Evolutionary conservation across 2,888 invertebrate species (phyloP).

Genomic region (Noctua fimbriata): DNA sequence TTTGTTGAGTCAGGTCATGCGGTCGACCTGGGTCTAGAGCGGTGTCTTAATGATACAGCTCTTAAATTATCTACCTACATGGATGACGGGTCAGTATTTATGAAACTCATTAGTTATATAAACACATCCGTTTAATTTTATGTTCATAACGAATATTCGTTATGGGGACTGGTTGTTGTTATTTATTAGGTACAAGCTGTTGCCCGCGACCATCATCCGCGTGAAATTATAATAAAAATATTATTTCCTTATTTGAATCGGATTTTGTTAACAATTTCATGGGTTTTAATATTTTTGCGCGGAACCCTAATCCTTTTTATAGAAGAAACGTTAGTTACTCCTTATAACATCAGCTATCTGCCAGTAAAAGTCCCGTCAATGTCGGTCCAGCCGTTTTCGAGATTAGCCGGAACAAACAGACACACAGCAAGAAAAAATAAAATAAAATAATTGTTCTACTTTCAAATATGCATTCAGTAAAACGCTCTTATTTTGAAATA

Average conservation of each 20-base stretch:
- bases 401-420: too few relatives aligned
- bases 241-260: too few relatives aligned
- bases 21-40: conserved; percentile 18
- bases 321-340: not conserved
- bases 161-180: not conserved
- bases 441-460: too few relatives aligned
- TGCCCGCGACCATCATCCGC: not conserved
- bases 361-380: not conserved
- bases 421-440: too few relatives aligned
- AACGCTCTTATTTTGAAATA: too few relatives aligned
- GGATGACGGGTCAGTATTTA: conserved; percentile 26
- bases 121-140: not conserved
- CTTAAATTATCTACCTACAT: conserved; percentile 22
- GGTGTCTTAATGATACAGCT: conserved; percentile 32
- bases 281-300: too few relatives aligned
- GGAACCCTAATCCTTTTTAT: too few relatives aligned
- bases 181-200: not conserved
- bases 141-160: not conserved
- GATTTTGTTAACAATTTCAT: too few relatives aligned
- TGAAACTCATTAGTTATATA: conserved; percentile 24
- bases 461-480: too few relatives aligned
- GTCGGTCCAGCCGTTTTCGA: not conserved
- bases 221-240: too few relatives aligned
- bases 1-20: conserved; percentile 4
- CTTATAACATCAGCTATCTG: not conserved